phyloP scores from a whole-genome alignment of 1,140 invertebrate genomes.

The Brachionus plicatilis region DNA sequence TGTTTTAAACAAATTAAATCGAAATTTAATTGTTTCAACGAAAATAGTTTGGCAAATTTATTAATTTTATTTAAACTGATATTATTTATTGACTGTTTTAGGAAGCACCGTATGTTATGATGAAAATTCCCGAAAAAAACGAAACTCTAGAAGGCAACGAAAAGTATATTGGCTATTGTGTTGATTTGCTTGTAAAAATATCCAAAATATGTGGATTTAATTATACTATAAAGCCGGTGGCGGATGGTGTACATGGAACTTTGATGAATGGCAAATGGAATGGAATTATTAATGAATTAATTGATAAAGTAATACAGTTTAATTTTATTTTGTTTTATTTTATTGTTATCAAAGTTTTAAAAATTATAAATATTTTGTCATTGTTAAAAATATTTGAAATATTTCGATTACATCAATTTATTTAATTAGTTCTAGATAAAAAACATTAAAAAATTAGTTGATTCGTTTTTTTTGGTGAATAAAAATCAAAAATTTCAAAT shows the following conservation, averaged over 20 bases:
- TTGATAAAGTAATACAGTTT: constrained; percentile 57
- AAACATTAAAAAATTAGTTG: too few relatives aligned
- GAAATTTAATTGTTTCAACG: not conserved
- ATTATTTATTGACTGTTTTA: not conserved
- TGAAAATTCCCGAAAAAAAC: not conserved
- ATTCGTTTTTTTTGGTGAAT: too few relatives aligned
- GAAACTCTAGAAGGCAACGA: constrained; percentile 24
- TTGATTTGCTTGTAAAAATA: constrained; percentile 81
- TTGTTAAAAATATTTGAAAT: too few relatives aligned
- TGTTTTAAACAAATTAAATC: constrained; percentile 12
- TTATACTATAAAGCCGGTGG: constrained; percentile 73
- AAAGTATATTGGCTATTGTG: constrained; percentile 73
- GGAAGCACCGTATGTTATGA: constrained; percentile 34
- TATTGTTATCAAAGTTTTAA: too few relatives aligned
- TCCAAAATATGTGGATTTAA: constrained; percentile 64
- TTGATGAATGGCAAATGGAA: constrained; percentile 79
- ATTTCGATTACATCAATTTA: too few relatives aligned
- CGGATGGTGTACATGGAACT: constrained; percentile 73
- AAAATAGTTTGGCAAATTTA: not conserved
- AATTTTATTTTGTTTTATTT: too few relatives aligned
- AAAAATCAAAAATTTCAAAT: too few relatives aligned
- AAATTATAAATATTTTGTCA: too few relatives aligned
- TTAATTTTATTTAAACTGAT: not conserved
- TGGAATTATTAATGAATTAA: constrained; percentile 81
- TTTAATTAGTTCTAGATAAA: too few relatives aligned